Percentiles rank a stretch among this genome's conserved stretches.
These are phyloP conservation scores for Aricia artaxerxes DNA, from an alignment of 2,888 invertebrate genomes.

Conservation along the genomic window DNA sequence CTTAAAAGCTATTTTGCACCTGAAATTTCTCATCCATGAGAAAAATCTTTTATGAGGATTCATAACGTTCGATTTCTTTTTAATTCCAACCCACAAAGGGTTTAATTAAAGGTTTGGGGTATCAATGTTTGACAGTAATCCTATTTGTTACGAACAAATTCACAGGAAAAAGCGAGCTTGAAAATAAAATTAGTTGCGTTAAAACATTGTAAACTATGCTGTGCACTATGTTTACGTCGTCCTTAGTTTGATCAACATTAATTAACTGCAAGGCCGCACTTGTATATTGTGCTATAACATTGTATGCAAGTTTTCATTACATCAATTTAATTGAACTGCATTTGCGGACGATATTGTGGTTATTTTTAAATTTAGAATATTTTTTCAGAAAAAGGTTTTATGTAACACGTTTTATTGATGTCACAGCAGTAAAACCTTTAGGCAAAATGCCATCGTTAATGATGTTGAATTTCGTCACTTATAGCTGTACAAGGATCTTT, in stretches of 20 bases:
- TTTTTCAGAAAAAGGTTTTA: not conserved
- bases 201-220: not conserved
- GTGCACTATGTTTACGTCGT: not conserved
- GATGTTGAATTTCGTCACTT: no score
- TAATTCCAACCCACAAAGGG: not conserved
- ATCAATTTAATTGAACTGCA: slow-evolving; percentile 3
- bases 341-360: not conserved
- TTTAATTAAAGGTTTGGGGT: not conserved
- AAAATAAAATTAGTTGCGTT: not conserved
- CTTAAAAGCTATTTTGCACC: no score
- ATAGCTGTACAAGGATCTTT: no score
- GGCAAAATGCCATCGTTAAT: no score
- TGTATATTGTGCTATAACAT: not conserved
- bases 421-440: no score
- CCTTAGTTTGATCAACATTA: slow-evolving; percentile 17
- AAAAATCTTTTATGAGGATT: no score
- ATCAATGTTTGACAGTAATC: not conserved
- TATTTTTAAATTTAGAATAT: not conserved
- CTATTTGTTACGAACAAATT: not conserved
- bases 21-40: no score
- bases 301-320: not conserved
- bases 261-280: not conserved
- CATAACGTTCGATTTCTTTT: not conserved
- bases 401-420: no score
- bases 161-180: not conserved